These are phyloP conservation scores for Seriola dumerili DNA, from an alignment of 2,113 vertebrate genomes.

Conservation along the genomic window DNA sequence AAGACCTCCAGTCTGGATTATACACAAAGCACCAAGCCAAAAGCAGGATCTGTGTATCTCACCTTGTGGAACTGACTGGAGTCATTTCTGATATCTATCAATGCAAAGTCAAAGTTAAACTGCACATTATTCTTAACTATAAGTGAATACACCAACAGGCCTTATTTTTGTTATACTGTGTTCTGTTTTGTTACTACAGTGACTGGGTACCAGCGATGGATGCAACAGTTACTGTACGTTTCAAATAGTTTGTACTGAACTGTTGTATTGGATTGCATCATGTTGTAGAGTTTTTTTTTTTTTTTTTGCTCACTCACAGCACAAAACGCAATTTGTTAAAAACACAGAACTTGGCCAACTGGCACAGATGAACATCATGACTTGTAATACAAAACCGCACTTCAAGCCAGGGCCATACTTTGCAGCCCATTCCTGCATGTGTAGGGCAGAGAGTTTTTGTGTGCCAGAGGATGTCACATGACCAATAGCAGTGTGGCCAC, in stretches of 20 bases:
- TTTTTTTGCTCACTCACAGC: background rate
- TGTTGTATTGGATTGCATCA: background rate
- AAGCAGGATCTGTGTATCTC: too few relatives aligned
- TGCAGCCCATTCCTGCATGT: background rate
- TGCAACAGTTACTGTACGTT: background rate
- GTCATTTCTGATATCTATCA: background rate
- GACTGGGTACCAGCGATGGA: background rate
- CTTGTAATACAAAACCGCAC: background rate
- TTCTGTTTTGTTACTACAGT: background rate
- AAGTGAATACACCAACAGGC: too few relatives aligned
- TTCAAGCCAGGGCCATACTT: background rate
- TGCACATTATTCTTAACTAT: background rate
- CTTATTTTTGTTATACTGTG: background rate
- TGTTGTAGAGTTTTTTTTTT: background rate
- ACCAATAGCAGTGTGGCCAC: background rate
- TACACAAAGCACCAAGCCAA: background rate
- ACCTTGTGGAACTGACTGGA: background rate
- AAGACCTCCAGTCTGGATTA: background rate
- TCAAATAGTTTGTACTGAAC: background rate
- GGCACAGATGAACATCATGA: background rate
- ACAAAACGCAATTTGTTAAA: background rate
- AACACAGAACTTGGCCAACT: background rate
- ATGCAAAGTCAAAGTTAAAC: background rate
- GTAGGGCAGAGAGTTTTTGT: background rate
- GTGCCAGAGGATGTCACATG: background rate